These are phyloP conservation scores for Felis chaus DNA, from an alignment of 2,113 vertebrate species.

Conservation along the genomic window DNA sequence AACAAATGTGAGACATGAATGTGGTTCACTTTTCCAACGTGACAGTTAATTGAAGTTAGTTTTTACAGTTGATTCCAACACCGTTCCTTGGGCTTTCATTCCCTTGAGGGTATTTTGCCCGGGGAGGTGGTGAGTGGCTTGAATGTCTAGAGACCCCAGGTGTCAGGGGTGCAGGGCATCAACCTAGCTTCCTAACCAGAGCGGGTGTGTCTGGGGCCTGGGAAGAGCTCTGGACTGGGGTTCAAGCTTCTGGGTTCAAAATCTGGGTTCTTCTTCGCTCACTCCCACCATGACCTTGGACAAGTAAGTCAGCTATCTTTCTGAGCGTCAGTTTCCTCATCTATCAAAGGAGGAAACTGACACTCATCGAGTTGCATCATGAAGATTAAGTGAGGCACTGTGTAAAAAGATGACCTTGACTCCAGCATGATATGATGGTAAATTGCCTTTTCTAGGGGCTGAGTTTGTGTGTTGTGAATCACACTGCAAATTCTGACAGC, in stretches of 20 bases:
- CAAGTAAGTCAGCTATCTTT: neutral
- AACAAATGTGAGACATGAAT: neutral
- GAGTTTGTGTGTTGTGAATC: neutral
- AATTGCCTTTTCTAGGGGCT: neutral
- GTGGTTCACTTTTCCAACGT: neutral
- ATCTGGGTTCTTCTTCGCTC: neutral
- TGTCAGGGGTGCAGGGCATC: neutral
- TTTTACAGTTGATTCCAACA: neutral
- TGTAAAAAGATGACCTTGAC: neutral
- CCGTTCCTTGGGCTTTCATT: neutral
- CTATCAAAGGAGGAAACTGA: neutral
- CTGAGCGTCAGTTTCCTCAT: neutral
- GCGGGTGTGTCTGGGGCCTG: neutral
- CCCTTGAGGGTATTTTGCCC: neutral
- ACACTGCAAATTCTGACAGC: neutral
- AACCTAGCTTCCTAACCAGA: neutral
- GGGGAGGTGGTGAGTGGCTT: neutral
- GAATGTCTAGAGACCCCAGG: neutral
- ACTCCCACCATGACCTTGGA: neutral
- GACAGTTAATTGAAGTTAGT: neutral
- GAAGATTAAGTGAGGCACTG: neutral
- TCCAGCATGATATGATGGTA: fast-evolving
- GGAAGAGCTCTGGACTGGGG: neutral
- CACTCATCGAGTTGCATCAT: neutral
- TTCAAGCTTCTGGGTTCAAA: neutral